phyloP scores from a whole-genome alignment of 2,888 invertebrate species.

The Mesorhabditis sp. region DNA sequence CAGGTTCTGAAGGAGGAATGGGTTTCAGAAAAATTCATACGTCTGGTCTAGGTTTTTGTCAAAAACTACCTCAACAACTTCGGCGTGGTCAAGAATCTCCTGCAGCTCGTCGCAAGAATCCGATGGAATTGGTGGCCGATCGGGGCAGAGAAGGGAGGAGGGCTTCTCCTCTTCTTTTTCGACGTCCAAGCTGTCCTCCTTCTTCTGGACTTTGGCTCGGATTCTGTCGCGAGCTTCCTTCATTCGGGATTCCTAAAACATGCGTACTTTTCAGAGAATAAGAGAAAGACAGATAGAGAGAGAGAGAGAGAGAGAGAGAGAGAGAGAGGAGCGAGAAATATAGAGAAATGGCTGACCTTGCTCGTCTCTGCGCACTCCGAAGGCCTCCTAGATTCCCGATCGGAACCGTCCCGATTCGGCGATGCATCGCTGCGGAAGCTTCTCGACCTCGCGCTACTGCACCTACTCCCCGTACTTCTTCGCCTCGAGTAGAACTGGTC shows the following conservation, averaged over 20 bases:
- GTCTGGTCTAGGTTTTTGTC: constrained; percentile 21
- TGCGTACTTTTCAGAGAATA: too few relatives aligned
- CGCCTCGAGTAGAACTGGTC: constrained; percentile 42
- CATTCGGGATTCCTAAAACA: background rate
- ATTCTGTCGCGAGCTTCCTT: constrained; percentile 4
- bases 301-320: too few relatives aligned
- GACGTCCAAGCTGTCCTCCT: too few relatives aligned
- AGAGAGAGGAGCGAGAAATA: too few relatives aligned
- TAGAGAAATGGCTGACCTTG: background rate
- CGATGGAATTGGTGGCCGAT: background rate
- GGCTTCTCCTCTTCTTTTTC: background rate
- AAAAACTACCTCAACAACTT: constrained; percentile 15
- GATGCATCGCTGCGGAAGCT: constrained; percentile 29
- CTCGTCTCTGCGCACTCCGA: background rate
- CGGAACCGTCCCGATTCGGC: constrained; percentile 22
- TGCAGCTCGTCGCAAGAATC: background rate
- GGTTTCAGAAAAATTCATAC: constrained; percentile 7
- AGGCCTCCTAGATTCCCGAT: constrained; percentile 20
- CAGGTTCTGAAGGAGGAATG: background rate
- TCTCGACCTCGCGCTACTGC: constrained; percentile 36
- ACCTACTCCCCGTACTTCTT: constrained; percentile 34
- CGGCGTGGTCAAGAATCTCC: background rate
- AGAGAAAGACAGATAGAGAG: too few relatives aligned
- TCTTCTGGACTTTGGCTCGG: background rate
- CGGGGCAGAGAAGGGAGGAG: background rate